phyloP scores from a whole-genome alignment of 2,113 vertebrate species.

The Phyllostomus discolor region DNA sequence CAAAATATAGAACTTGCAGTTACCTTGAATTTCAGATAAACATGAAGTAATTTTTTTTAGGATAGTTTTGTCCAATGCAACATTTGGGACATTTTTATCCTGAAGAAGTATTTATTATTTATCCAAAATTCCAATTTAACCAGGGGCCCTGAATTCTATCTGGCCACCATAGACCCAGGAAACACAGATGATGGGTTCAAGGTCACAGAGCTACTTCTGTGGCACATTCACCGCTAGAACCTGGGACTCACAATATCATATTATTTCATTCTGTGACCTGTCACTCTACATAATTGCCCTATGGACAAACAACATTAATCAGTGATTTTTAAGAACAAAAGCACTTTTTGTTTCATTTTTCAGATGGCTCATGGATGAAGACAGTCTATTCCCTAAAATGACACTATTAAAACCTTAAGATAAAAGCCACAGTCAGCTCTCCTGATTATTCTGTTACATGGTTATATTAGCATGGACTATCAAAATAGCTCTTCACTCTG shows the following conservation, averaged over 20 bases:
- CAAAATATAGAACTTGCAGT: not conserved
- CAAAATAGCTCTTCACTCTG: constrained; percentile 30
- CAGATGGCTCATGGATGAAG: not conserved
- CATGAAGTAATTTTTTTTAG: not conserved
- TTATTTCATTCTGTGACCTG: not conserved
- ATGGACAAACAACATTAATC: not conserved
- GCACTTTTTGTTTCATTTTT: not conserved
- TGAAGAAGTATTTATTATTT: not conserved
- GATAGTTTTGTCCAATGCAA: not conserved
- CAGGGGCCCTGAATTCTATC: not conserved
- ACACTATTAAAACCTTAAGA: not conserved
- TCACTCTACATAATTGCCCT: not conserved
- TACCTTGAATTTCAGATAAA: not conserved
- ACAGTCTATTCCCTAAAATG: not conserved
- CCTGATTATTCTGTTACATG: not conserved
- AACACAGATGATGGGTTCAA: not conserved
- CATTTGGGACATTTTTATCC: not conserved
- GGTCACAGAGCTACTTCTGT: not conserved
- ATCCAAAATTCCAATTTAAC: not conserved
- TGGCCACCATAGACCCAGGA: not conserved
- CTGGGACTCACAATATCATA: not conserved
- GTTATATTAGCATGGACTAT: not conserved
- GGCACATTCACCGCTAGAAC: not conserved
- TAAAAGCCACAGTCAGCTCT: not conserved
- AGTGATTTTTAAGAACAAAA: not conserved